phyloP scores from a whole-genome alignment of 1,140 invertebrate genomes.

The Lepidurus apus region DNA sequence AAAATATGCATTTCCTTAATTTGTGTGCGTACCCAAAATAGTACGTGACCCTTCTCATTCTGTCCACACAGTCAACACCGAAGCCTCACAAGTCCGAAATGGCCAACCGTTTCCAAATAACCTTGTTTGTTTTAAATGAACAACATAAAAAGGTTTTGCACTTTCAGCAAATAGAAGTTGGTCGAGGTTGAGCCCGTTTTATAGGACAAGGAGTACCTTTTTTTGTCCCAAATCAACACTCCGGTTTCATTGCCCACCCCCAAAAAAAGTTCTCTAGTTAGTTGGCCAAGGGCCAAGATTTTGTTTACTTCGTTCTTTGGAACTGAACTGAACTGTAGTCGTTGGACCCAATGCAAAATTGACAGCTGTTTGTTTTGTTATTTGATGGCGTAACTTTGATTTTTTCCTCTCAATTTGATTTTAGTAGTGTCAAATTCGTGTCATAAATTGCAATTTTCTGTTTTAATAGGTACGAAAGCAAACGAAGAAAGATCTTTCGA shows the following conservation, averaged over 20 bases:
- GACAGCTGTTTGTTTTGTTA: background rate
- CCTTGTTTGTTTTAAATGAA: no score
- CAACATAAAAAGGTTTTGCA: no score
- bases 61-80: no score
- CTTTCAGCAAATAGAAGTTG: background rate
- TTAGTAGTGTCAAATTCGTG: background rate
- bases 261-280: background rate
- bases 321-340: background rate
- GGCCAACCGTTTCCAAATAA: no score
- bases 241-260: background rate
- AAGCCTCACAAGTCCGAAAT: no score
- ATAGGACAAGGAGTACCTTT: background rate
- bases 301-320: background rate
- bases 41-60: no score
- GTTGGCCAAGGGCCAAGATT: background rate
- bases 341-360: background rate
- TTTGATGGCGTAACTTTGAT: slow-evolving; percentile 30
- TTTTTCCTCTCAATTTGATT: background rate
- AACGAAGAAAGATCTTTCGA: slow-evolving; percentile 83
- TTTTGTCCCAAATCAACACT: background rate
- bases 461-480: slow-evolving; percentile 74
- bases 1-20: no score
- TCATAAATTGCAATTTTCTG: slow-evolving; percentile 27
- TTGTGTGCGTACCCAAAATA: no score
- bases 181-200: background rate